Percentiles rank a stretch among this genome's conserved stretches.
phyloP scores from a whole-genome alignment of 2,113 vertebrate genomes.

The Tympanuchus pallidicinctus region DNA sequence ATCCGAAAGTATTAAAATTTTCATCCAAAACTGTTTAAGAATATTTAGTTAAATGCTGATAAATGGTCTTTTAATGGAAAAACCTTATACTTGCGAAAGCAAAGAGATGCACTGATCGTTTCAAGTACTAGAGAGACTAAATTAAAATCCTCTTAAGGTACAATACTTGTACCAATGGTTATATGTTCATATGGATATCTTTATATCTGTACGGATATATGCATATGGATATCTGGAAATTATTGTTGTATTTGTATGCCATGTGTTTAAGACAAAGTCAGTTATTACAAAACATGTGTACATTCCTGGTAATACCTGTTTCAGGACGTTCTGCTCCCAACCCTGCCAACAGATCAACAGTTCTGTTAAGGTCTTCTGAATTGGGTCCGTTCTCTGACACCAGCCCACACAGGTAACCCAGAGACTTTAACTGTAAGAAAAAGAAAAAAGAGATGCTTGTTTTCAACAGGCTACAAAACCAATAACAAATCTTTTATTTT shows the following conservation, averaged over 20 bases:
- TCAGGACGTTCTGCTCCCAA: constrained; percentile 93
- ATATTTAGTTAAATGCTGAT: background rate
- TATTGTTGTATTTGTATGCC: background rate
- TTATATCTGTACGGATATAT: background rate
- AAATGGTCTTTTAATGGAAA: background rate
- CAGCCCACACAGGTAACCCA: constrained; percentile 94
- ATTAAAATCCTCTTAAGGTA: background rate
- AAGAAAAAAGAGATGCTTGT: background rate
- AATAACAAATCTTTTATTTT: background rate
- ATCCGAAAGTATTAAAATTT: background rate
- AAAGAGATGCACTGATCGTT: background rate
- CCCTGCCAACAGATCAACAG: constrained; percentile 94
- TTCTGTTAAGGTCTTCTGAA: constrained; percentile 95
- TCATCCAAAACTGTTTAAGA: background rate
- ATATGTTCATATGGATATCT: background rate
- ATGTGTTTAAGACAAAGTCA: background rate
- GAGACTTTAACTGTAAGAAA: constrained; percentile 85
- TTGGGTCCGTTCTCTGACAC: constrained; percentile 90
- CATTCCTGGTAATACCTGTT: constrained; percentile 80
- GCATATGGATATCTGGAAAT: background rate
- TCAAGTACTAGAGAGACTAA: background rate
- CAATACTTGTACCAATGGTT: background rate
- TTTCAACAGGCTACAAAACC: background rate
- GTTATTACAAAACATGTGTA: background rate
- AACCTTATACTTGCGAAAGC: background rate